These are phyloP conservation scores for Trialeurodes vaporariorum DNA, from an alignment of 1,140 invertebrate genomes.

Conservation along the genomic window DNA sequence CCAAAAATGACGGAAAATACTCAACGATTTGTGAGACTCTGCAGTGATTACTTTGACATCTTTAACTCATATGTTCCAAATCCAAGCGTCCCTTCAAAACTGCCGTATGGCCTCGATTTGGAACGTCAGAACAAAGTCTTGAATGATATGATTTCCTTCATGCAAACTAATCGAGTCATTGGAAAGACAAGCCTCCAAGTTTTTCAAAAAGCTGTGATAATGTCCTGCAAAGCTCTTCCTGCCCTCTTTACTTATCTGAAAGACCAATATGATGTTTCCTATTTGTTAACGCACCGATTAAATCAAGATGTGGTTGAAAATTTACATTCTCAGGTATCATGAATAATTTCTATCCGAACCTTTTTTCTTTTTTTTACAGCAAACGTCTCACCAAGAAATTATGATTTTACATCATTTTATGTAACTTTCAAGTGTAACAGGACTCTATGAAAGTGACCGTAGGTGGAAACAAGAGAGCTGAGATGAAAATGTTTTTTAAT, in stretches of 20 bases:
- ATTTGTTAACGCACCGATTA: constrained; percentile 16
- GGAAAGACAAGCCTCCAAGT: no score
- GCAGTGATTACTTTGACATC: constrained; percentile 6
- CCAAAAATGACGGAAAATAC: background rate
- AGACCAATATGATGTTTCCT: background rate
- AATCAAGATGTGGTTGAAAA: constrained; percentile 22
- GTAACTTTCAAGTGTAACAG: no score
- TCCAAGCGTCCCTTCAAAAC: background rate
- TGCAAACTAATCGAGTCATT: background rate
- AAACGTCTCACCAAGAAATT: no score
- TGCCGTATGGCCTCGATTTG: constrained; percentile 3
- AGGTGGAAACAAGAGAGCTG: no score
- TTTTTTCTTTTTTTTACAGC: no score
- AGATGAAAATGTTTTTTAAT: no score
- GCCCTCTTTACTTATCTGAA: background rate
- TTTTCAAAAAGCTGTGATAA: constrained; percentile 5
- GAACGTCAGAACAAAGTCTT: background rate
- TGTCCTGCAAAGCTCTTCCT: background rate
- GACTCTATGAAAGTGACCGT: no score
- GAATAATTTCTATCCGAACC: no score
- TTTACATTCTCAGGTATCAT: constrained; percentile 12
- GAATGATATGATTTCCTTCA: background rate
- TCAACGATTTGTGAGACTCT: background rate
- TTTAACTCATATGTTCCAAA: background rate
- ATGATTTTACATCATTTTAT: no score